Evolutionary conservation across 2,888 invertebrate genomes (phyloP).

Genomic region (Stenichneumon culpator): DNA sequence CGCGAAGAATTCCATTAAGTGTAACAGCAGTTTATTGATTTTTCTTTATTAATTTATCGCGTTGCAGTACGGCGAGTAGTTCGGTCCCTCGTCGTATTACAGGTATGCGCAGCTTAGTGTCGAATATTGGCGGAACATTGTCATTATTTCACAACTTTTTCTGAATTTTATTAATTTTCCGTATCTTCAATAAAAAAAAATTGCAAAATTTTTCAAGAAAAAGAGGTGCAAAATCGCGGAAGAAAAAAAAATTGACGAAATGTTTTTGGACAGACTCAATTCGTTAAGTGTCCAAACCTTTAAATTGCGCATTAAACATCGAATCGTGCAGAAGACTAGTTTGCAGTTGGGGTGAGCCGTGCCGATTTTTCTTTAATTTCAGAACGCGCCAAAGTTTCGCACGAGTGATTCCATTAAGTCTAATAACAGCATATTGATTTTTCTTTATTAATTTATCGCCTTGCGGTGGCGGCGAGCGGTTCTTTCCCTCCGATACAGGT

Average conservation of each 20-base stretch:
- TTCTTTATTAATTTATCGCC: conserved; percentile 66
- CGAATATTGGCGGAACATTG: too few species aligned
- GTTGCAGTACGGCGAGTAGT: conserved; percentile 22
- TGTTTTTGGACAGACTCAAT: too few species aligned
- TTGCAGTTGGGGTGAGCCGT: not conserved
- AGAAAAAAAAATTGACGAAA: too few species aligned
- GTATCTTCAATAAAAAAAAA: not conserved
- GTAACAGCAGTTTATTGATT: conserved; percentile 57
- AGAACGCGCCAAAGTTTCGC: not conserved
- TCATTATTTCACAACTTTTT: too few species aligned
- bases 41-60: conserved; percentile 66
- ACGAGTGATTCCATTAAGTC: conserved; percentile 54
- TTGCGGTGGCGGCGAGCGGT: conserved; percentile 26
- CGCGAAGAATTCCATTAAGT: conserved; percentile 55
- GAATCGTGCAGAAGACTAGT: not conserved
- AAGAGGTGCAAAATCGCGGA: not conserved
- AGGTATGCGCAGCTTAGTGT: too few species aligned
- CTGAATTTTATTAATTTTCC: too few species aligned
- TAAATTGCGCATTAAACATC: not conserved
- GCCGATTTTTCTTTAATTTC: not conserved
- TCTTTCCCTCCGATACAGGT: conserved; percentile 16
- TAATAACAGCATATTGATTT: conserved; percentile 60
- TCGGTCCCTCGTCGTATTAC: too few species aligned
- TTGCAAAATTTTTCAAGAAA: not conserved
- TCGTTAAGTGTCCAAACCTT: not conserved